Conservation (phyloP, 2,888 invertebrate genomes). For the Ecliptopera silaceata region DNA sequence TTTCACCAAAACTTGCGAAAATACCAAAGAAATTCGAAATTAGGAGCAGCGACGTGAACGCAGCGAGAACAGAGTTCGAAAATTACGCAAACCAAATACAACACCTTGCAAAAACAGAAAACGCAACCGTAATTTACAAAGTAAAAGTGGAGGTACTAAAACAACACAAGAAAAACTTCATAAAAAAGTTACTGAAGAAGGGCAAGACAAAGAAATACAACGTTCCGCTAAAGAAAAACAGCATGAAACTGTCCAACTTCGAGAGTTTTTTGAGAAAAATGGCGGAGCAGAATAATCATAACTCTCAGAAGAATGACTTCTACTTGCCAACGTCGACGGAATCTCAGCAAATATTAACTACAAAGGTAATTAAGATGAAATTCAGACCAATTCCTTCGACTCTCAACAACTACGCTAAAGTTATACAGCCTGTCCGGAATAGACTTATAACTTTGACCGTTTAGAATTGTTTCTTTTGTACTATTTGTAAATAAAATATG, state of each 20-base stretch:
- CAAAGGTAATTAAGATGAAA: conserved; percentile 52
- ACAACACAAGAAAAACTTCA: conserved; percentile 24
- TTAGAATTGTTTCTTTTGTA: conserved; percentile 15
- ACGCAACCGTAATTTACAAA: conserved; percentile 58
- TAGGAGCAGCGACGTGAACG: conserved; percentile 44
- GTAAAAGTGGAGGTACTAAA: conserved; percentile 57
- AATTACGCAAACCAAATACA: conserved; percentile 58
- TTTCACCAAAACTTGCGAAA: conserved; percentile 45
- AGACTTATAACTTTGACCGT: conserved; percentile 55
- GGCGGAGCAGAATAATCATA: conserved; percentile 50
- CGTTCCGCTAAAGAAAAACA: conserved; percentile 68
- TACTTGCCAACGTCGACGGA: conserved; percentile 46
- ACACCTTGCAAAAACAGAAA: conserved; percentile 53
- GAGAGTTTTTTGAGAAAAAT: conserved; percentile 63
- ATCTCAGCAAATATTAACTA: conserved; percentile 42
- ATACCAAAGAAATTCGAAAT: conserved; percentile 64
- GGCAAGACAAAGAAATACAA: conserved; percentile 61
- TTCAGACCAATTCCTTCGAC: conserved; percentile 62
- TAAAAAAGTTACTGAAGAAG: conserved; percentile 14
- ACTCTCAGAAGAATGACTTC: conserved; percentile 38
- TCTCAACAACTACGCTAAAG: conserved; percentile 59
- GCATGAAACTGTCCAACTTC: conserved; percentile 70
- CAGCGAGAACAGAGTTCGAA: conserved; percentile 48
- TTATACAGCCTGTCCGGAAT: conserved; percentile 60
- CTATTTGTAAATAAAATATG: conserved; percentile 26